Evolutionary conservation across 2,113 vertebrate species (phyloP).

Genomic region (Embiotoca jacksoni): DNA sequence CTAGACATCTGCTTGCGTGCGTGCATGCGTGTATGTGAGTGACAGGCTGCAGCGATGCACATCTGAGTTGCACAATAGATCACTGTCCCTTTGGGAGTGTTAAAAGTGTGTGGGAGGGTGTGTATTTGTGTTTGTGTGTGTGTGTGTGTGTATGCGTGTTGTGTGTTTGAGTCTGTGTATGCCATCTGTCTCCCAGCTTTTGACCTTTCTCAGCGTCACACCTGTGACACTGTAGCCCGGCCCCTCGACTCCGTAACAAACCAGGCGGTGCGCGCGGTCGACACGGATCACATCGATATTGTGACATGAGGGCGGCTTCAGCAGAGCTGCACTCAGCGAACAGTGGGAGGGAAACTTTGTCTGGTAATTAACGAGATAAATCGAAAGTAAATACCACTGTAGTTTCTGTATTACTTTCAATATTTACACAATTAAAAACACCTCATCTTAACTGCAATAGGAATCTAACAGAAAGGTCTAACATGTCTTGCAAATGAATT

Average conservation of each 20-base stretch:
- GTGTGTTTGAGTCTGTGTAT: constrained; percentile 1
- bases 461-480: no score
- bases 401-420: no score
- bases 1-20: constrained; percentile 63
- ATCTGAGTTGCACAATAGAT: constrained; percentile 77
- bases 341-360: constrained; percentile 1
- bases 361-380: background rate
- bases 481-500: no score
- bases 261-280: constrained; percentile 39
- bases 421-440: no score
- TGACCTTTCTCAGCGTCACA: constrained; percentile 75
- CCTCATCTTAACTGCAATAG: no score
- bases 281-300: constrained; percentile 60
- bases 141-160: constrained; percentile 4
- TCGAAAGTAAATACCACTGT: background rate
- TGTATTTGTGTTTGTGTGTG: constrained; percentile 17
- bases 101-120: constrained; percentile 71
- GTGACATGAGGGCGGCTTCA: constrained; percentile 43
- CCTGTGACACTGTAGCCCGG: constrained; percentile 71
- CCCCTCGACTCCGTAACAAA: constrained; percentile 65
- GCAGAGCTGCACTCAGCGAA: constrained; percentile 14
- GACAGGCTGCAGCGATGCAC: constrained; percentile 63
- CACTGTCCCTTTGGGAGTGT: constrained; percentile 78
- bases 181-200: constrained; percentile 79
- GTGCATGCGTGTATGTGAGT: constrained; percentile 26